These are phyloP conservation scores for Onychorhynchus coronatus DNA, from an alignment of 2,113 vertebrate genomes.

Conservation along the genomic window DNA sequence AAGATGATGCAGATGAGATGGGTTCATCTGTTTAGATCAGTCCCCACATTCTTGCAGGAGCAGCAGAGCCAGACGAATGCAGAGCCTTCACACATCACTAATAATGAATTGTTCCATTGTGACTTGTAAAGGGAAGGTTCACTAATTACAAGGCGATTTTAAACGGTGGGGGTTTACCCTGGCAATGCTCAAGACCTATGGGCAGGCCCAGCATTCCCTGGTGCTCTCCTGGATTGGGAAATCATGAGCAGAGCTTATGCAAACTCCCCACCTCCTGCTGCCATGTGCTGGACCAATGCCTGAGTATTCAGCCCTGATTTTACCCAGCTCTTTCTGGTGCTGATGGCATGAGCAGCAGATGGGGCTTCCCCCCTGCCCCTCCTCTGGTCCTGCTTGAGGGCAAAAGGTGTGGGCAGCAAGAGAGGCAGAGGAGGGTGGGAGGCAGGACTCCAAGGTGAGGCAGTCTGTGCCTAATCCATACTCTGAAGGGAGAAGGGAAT, in stretches of 20 bases:
- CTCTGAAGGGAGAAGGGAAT: background rate
- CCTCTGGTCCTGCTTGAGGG: background rate
- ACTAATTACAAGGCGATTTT: background rate
- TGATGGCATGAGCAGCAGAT: background rate
- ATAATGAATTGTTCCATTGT: background rate
- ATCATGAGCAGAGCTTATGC: background rate
- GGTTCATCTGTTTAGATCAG: background rate
- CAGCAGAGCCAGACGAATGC: background rate
- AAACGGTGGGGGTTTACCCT: background rate
- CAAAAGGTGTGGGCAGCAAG: background rate
- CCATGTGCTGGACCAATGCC: background rate
- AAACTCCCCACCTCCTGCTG: background rate
- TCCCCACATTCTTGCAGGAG: background rate
- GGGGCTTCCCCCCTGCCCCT: background rate
- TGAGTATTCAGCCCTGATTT: background rate
- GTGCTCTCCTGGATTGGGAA: conserved; percentile 14
- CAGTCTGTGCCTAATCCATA: background rate
- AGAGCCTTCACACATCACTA: background rate
- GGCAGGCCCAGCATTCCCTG: background rate
- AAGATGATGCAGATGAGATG: background rate
- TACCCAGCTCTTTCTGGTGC: background rate
- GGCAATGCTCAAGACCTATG: background rate
- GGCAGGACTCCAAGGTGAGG: background rate
- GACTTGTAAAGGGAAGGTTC: background rate
- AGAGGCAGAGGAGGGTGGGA: background rate